phyloP scores from a whole-genome alignment of 2,797 vertebrate species.

The Glyptemys insculpta region DNA sequence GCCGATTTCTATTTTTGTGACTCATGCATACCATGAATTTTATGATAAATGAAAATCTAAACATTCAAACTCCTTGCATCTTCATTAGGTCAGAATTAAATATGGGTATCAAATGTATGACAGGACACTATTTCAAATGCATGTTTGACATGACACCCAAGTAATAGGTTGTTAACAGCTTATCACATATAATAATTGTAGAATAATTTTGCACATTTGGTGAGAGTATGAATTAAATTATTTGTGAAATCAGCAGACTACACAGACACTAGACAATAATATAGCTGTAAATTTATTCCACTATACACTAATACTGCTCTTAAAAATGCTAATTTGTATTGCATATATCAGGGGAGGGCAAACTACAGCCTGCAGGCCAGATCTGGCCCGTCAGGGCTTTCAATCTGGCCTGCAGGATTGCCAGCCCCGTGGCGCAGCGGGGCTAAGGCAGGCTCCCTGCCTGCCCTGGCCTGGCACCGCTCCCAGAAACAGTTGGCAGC shows the following conservation, averaged over 20 bases:
- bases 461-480: too few relatives aligned
- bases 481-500: too few relatives aligned
- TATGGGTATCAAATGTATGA: neutral
- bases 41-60: neutral
- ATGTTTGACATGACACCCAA: neutral
- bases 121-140: neutral
- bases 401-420: too few relatives aligned
- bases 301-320: neutral
- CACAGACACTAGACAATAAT: constrained; percentile 1
- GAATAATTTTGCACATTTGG: constrained; percentile 4
- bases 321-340: neutral
- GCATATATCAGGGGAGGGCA: neutral
- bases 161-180: constrained; percentile 17
- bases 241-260: neutral
- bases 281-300: neutral
- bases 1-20: neutral
- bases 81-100: neutral
- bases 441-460: too few relatives aligned
- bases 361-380: too few relatives aligned
- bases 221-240: neutral
- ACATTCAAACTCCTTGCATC: neutral
- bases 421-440: too few relatives aligned
- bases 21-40: neutral
- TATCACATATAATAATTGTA: neutral
- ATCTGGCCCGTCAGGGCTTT: too few relatives aligned